A percentile compares a stretch with the other conserved stretches of the same genome.
Conservation (phyloP, 1,140 invertebrate species). For the Dendrolimus punctatus region DNA sequence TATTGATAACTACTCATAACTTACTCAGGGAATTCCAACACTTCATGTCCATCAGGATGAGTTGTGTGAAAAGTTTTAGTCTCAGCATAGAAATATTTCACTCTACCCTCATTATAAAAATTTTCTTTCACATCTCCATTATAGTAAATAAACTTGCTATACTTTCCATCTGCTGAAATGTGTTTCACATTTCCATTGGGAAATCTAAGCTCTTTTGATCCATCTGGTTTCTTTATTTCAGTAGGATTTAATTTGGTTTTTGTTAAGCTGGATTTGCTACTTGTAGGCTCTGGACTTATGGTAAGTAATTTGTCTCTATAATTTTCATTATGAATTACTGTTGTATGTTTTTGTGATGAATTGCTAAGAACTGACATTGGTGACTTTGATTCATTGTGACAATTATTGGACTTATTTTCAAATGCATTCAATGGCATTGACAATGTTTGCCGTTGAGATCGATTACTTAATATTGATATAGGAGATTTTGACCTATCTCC, state of each 20-base stretch:
- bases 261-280: constrained; percentile 39
- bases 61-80: constrained; percentile 88
- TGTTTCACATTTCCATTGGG: constrained; percentile 89
- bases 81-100: constrained; percentile 90
- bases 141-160: constrained; percentile 86
- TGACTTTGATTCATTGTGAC: constrained; percentile 25
- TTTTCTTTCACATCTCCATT: constrained; percentile 94
- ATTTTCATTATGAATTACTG: constrained; percentile 33
- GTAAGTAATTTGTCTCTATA: constrained; percentile 27
- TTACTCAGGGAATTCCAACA: constrained; percentile 91
- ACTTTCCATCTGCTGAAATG: constrained; percentile 83
- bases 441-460: neutral
- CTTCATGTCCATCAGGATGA: constrained; percentile 87
- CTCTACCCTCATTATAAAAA: constrained; percentile 79
- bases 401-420: constrained; percentile 9
- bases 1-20: constrained; percentile 24
- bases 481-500: constrained; percentile 26
- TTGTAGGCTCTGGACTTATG: constrained; percentile 40
- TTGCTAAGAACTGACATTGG: constrained; percentile 36
- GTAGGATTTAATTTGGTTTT: constrained; percentile 56
- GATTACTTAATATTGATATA: constrained; percentile 21
- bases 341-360: constrained; percentile 29
- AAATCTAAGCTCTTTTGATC: constrained; percentile 80
- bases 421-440: too few relatives aligned
- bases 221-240: constrained; percentile 71